Evolutionary conservation across 2,888 invertebrate genomes (phyloP).

Genomic region (Octodonta nipae): DNA sequence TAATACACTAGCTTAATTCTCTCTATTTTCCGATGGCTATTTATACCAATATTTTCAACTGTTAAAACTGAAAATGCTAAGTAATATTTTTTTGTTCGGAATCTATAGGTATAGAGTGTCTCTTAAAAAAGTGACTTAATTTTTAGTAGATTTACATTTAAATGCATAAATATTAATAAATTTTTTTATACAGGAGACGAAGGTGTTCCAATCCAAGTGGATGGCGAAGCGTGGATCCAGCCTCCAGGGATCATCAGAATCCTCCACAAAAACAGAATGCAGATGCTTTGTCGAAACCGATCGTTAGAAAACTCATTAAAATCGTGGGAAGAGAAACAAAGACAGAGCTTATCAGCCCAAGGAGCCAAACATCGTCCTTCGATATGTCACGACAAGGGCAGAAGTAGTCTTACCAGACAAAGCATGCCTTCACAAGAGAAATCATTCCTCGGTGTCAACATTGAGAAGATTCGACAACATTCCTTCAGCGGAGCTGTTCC

Average conservation of each 20-base stretch:
- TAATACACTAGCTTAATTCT: too few species aligned
- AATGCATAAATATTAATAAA: too few species aligned
- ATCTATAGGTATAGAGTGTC: too few species aligned
- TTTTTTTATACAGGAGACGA: constrained; percentile 68
- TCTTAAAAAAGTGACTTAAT: too few species aligned
- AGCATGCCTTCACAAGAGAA: constrained; percentile 34
- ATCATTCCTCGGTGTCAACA: constrained; percentile 32
- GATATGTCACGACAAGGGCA: constrained; percentile 31
- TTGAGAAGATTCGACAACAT: constrained; percentile 34
- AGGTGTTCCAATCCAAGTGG: constrained; percentile 89
- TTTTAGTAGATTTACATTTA: too few species aligned
- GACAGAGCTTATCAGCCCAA: constrained; percentile 42
- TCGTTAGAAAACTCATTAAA: constrained; percentile 80
- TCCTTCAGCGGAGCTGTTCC: constrained; percentile 34
- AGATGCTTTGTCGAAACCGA: constrained; percentile 86
- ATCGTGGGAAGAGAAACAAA: constrained; percentile 75
- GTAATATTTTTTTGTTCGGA: too few species aligned
- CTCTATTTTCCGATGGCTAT: too few species aligned
- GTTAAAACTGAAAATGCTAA: too few species aligned
- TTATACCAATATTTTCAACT: too few species aligned
- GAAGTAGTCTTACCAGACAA: constrained; percentile 32
- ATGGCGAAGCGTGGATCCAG: constrained; percentile 96
- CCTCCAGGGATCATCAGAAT: constrained; percentile 92
- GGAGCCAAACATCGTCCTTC: constrained; percentile 34
- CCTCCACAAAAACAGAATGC: constrained; percentile 91